Base-by-base conservation (phyloP, 2,888 invertebrate species). In the Glyphotaelius pellucidus region DNA sequence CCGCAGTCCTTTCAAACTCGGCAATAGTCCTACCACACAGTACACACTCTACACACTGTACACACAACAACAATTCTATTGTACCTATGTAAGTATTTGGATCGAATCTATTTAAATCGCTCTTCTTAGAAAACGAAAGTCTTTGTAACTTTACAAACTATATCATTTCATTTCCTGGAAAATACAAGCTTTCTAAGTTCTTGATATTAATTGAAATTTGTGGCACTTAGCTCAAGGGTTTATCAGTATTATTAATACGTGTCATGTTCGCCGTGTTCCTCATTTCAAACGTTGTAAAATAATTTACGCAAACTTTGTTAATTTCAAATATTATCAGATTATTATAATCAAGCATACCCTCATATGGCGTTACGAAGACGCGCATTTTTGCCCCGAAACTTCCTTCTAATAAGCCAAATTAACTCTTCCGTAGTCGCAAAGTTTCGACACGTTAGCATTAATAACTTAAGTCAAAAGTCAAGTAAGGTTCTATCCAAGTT, bases 381-480 rank as follows among this genome's bases (percentile, higher is more conserved):
- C 25, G 25, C 67, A 67, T 67, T 67, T 67, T 67, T 67, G 67
- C 25, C 25, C n/a, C 9, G 25, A 25, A 67, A 67, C 67, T 67
- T 25, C 9, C 67, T 67, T 67, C 67, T 67, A 67, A 67, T 67
- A 67, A 67, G 67, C 67, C 67, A 67, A 67, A 67, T 67, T 67
- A 67, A 67, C 67, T 67, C 35, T 83, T 35, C 25, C 25, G 35
- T 35, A 83, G 35, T n/a, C 19, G 35, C 25, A 83, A 83, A 83
- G 83, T 83, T 83, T 25, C 11, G 35, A 83, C 31, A 35, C 32
- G 35, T 83, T 83, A 35, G 38, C 83, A 83, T 83, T 83, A 83
- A 83, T 83, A 83, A 83, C 35, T 83, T 83, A 38, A 83, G 67
- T 67, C 67, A 67, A 67, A 67, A 67, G 25, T 67, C 67, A 67